Evolutionary conservation across 1,140 invertebrate species (phyloP).

Genomic region (Liolophura sinensis): DNA sequence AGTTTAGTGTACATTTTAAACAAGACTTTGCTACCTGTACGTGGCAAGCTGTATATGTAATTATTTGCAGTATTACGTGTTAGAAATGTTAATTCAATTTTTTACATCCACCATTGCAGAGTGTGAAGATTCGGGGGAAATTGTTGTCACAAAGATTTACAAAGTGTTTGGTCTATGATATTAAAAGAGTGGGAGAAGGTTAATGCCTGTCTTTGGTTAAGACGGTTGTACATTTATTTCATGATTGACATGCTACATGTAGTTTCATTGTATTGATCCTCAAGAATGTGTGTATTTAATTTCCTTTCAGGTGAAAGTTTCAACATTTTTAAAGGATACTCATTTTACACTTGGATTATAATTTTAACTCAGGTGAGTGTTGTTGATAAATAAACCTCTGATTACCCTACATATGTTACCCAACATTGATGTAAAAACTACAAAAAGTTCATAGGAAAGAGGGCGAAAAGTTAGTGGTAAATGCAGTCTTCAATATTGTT

Average conservation of each 20-base stretch:
- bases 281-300: not conserved
- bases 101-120: constrained; percentile 1
- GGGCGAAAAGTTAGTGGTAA: no score
- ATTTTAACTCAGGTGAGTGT: constrained; percentile 43
- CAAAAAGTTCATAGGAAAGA: no score
- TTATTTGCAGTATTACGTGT: not conserved
- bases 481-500: no score
- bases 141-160: no score
- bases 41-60: not conserved
- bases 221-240: no score
- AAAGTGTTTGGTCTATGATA: not conserved
- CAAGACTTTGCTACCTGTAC: not conserved
- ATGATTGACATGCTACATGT: no score
- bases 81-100: not conserved
- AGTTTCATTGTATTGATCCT: no score
- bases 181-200: no score
- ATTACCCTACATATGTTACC: not conserved
- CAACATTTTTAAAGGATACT: constrained; percentile 41
- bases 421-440: no score
- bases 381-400: not conserved
- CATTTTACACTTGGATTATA: constrained; percentile 41
- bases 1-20: no score
- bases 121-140: no score
- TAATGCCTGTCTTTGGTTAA: no score
- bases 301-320: constrained; percentile 25